These are phyloP conservation scores for Fulica atra DNA, from an alignment of 2,113 vertebrate species.

Conservation along the genomic window DNA sequence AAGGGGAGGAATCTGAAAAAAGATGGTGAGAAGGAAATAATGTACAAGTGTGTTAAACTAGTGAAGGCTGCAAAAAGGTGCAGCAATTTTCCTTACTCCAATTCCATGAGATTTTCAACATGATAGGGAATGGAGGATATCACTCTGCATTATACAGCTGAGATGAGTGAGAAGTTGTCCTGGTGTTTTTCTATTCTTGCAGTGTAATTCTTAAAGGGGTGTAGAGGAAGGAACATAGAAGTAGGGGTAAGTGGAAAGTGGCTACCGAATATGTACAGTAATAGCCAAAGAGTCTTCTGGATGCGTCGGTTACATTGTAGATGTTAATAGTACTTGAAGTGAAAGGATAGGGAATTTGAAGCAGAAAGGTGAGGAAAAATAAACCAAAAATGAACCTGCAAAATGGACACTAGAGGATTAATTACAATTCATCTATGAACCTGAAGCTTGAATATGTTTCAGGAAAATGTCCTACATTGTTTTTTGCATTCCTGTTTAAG, in stretches of 20 bases:
- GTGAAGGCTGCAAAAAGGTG: background rate
- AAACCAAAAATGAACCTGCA: background rate
- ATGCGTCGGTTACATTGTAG: background rate
- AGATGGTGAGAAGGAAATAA: background rate
- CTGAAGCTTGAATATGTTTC: background rate
- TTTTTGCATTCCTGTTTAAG: background rate
- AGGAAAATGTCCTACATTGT: background rate
- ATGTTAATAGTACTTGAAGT: background rate
- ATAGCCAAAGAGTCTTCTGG: background rate
- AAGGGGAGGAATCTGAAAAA: background rate
- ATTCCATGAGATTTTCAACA: background rate
- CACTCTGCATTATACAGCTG: background rate
- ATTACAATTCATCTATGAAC: background rate
- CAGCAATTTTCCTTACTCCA: background rate
- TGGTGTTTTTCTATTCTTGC: background rate
- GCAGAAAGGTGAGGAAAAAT: background rate
- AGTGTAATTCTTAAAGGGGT: background rate
- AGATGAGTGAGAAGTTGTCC: background rate
- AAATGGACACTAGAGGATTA: background rate
- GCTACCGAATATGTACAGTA: background rate
- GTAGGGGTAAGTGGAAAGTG: background rate
- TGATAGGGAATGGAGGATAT: background rate
- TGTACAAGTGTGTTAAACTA: background rate
- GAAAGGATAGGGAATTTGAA: background rate
- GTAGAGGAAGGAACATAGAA: background rate